Percentiles rank a stretch among this genome's conserved stretches.
Evolutionary conservation across 1,140 invertebrate species (phyloP).

Genomic region (Gryon sp.): DNA sequence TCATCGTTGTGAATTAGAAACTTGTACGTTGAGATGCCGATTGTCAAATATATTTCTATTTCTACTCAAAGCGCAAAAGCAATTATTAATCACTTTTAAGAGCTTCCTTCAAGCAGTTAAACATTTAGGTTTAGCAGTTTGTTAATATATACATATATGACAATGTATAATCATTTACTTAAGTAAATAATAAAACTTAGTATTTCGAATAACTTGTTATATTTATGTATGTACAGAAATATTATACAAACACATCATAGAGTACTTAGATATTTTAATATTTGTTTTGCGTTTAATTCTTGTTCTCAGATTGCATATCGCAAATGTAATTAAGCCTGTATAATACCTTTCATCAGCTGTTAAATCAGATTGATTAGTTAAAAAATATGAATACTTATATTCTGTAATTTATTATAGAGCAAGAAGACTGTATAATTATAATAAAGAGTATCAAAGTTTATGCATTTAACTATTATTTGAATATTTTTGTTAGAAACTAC

Average conservation of each 20-base stretch:
- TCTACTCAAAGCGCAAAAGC: not conserved
- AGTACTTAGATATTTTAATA: slow-evolving; percentile 19
- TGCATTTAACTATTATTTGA: slow-evolving; percentile 2
- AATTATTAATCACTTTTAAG: slow-evolving; percentile 3
- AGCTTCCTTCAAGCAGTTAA: slow-evolving; percentile 31
- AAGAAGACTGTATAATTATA: slow-evolving; percentile 57
- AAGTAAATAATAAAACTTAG: slow-evolving; percentile 18
- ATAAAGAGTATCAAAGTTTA: slow-evolving; percentile 49
- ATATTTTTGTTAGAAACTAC: not conserved
- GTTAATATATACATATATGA: slow-evolving; percentile 41
- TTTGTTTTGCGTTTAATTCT: slow-evolving; percentile 21
- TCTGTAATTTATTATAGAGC: slow-evolving; percentile 34
- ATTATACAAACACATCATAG: slow-evolving; percentile 14
- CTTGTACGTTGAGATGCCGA: slow-evolving; percentile 8
- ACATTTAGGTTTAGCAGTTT: slow-evolving; percentile 14
- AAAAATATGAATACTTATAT: slow-evolving; percentile 1
- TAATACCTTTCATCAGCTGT: slow-evolving; percentile 1
- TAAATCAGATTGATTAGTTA: not conserved
- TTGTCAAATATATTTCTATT: slow-evolving; percentile 6
- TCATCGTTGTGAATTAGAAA: not conserved
- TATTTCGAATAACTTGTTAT: slow-evolving; percentile 40
- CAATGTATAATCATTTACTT: slow-evolving; percentile 4
- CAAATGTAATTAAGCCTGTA: slow-evolving; percentile 32
- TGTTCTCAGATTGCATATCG: slow-evolving; percentile 2
- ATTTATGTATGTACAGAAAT: slow-evolving; percentile 41